These are phyloP conservation scores for Hylaea fasciaria DNA, from an alignment of 2,888 invertebrate genomes.

Conservation along the genomic window DNA sequence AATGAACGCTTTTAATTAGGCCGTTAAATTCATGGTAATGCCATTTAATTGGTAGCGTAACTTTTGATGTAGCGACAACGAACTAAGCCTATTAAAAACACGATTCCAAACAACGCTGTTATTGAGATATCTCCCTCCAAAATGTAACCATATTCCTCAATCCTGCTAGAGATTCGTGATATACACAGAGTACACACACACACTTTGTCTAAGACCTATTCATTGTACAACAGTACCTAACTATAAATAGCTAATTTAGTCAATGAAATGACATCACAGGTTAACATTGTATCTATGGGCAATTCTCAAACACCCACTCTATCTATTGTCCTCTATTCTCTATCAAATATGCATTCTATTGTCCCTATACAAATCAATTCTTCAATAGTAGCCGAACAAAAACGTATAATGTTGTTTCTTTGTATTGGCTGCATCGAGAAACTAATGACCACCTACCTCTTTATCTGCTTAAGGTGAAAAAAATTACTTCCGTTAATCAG, in stretches of 20 bases:
- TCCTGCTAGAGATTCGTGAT: too few species aligned
- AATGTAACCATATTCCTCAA: too few species aligned
- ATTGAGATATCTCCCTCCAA: too few species aligned
- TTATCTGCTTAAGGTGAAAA: neutral
- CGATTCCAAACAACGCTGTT: too few species aligned
- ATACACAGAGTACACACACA: too few species aligned
- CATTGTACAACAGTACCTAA: neutral
- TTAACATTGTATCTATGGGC: constrained; percentile 14
- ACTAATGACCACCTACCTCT: constrained; percentile 1
- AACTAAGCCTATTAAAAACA: too few species aligned
- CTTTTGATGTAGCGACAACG: neutral
- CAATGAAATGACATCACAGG: constrained; percentile 8
- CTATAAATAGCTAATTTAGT: neutral
- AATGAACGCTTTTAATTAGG: constrained; percentile 12
- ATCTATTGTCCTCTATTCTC: constrained; percentile 34
- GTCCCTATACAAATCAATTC: constrained; percentile 32
- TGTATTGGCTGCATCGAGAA: constrained; percentile 2
- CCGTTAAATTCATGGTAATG: neutral
- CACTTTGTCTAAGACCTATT: constrained; percentile 1
- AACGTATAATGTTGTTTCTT: constrained; percentile 17
- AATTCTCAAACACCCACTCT: constrained; percentile 21
- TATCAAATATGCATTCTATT: constrained; percentile 30
- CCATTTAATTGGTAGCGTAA: neutral
- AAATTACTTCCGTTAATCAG: neutral
- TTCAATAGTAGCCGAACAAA: constrained; percentile 24